Evolutionary conservation across 2,797 vertebrate species (phyloP).

Genomic region (Lagorchestes hirsutus): DNA sequence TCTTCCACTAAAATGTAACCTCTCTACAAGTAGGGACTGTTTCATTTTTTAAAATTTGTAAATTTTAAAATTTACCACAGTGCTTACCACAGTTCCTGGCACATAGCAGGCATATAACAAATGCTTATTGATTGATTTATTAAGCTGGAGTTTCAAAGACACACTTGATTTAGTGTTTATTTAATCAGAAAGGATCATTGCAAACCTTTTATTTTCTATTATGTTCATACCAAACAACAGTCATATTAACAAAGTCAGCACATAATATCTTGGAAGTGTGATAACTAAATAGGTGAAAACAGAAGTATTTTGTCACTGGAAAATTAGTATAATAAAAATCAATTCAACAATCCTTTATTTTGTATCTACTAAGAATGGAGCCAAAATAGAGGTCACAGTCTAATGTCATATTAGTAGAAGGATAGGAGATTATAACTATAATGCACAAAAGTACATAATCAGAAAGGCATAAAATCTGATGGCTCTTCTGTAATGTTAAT

Average conservation of each 20-base stretch:
- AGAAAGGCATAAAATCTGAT: background rate
- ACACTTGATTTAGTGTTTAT: background rate
- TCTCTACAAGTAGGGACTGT: background rate
- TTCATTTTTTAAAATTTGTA: background rate
- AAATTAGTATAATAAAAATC: background rate
- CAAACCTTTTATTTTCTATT: background rate
- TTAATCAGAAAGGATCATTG: background rate
- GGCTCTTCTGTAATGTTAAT: background rate
- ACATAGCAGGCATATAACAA: background rate
- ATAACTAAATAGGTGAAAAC: background rate
- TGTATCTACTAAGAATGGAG: background rate
- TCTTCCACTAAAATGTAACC: background rate
- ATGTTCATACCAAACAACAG: background rate
- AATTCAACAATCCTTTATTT: background rate
- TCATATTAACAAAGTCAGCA: background rate
- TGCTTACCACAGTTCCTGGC: background rate
- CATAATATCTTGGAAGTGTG: background rate
- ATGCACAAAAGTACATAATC: background rate
- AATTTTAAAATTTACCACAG: background rate
- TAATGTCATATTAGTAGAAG: background rate
- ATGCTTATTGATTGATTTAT: background rate
- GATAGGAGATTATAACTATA: background rate
- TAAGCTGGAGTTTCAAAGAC: background rate
- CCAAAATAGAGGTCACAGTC: background rate
- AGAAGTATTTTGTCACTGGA: background rate